phyloP scores from a whole-genome alignment of 2,888 invertebrate species.

The Hirtodrosophila trivittata region DNA sequence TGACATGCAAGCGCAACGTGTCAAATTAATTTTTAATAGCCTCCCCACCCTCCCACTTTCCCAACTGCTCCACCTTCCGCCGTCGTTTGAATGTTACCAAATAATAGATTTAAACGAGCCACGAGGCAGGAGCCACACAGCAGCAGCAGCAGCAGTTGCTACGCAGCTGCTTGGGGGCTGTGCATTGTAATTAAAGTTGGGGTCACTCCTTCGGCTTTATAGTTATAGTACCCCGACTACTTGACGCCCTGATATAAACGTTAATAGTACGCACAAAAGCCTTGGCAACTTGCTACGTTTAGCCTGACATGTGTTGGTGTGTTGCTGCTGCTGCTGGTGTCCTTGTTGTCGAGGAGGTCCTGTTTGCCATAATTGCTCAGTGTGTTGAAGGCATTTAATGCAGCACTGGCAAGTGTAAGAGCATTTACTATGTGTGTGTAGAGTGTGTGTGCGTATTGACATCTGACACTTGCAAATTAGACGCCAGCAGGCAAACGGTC shows the following conservation, averaged over 20 bases:
- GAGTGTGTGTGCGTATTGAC: constrained; percentile 54
- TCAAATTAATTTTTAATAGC: constrained; percentile 80
- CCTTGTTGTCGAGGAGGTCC: constrained; percentile 18
- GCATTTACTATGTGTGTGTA: neutral
- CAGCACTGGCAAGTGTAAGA: constrained; percentile 15
- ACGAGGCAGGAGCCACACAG: constrained; percentile 7
- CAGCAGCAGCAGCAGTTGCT: constrained; percentile 11
- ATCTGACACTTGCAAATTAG: constrained; percentile 77
- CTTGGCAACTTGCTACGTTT: constrained; percentile 39
- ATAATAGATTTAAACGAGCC: constrained; percentile 81
- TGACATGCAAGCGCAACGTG: constrained; percentile 77
- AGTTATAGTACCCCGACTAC: too few relatives aligned
- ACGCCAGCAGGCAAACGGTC: constrained; percentile 54
- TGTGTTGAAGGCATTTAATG: constrained; percentile 58
- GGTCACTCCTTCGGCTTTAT: constrained; percentile 3
- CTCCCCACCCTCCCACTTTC: constrained; percentile 10
- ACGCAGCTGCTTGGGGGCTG: constrained; percentile 27
- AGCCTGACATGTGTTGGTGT: constrained; percentile 39
- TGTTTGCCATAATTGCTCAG: constrained; percentile 66
- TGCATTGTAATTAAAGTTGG: constrained; percentile 72
- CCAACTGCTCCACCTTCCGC: neutral
- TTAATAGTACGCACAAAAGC: constrained; percentile 46
- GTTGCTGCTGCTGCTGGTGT: constrained; percentile 36
- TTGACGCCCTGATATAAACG: constrained; percentile 19
- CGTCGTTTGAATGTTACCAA: constrained; percentile 65